Evolutionary conservation across 1,140 invertebrate species (phyloP).

Genomic region (Brachionus sp.): DNA sequence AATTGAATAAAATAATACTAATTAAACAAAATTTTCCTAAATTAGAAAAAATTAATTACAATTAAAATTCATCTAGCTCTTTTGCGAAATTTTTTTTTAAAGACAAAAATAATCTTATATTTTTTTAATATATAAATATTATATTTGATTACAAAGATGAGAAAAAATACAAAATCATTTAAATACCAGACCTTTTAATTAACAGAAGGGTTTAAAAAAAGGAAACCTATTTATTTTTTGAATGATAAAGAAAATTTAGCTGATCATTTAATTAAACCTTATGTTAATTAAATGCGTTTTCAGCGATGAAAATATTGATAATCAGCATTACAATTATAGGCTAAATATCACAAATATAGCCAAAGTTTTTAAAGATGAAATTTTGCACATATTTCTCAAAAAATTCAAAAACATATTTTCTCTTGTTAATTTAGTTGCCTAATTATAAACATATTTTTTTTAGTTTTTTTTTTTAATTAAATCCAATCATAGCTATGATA

Average conservation of each 20-base stretch:
- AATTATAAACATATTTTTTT: not conserved
- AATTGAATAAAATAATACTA: no score
- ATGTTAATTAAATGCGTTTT: not conserved
- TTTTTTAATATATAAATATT: no score
- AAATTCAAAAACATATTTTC: not conserved
- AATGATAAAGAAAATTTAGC: not conserved
- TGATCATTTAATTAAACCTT: not conserved
- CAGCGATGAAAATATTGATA: not conserved
- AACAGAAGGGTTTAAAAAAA: not conserved
- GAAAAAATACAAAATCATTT: not conserved
- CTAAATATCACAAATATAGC: not conserved
- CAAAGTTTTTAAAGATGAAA: not conserved
- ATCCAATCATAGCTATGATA: not conserved
- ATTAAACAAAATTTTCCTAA: no score
- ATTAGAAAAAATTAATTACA: no score
- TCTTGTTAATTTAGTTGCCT: not conserved
- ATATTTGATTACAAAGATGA: not conserved
- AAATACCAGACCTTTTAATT: not conserved
- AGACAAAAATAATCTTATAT: no score
- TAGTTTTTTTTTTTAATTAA: not conserved
- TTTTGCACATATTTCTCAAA: not conserved
- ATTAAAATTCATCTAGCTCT: no score
- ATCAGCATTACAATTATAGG: not conserved
- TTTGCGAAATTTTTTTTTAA: no score
- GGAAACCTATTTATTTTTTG: not conserved